These are phyloP conservation scores for Trissolcus basalis DNA, from an alignment of 1,140 invertebrate species.

Conservation along the genomic window DNA sequence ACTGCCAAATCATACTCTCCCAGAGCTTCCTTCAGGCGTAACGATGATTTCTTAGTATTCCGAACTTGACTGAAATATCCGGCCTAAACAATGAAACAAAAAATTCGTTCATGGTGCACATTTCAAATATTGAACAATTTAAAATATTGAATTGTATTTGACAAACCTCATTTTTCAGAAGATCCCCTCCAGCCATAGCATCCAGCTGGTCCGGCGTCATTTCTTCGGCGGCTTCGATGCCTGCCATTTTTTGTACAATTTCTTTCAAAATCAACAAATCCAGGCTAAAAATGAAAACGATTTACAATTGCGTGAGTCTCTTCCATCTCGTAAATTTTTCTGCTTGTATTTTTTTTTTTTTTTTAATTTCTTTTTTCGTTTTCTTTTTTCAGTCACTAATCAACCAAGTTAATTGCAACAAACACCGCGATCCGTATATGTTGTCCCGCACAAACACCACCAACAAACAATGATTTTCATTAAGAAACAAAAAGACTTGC, in stretches of 20 bases:
- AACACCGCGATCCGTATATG: not conserved
- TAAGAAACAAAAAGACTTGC: constrained; percentile 1
- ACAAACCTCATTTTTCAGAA: constrained; percentile 91
- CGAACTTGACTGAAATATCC: constrained; percentile 97
- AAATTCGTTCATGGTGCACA: too few relatives aligned
- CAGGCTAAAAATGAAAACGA: constrained; percentile 80
- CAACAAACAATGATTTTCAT: constrained; percentile 7
- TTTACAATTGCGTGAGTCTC: constrained; percentile 59
- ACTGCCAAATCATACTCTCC: constrained; percentile 94
- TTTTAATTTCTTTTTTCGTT: not conserved
- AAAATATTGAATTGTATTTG: too few relatives aligned
- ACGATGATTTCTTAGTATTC: constrained; percentile 97
- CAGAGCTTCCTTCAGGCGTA: constrained; percentile 96
- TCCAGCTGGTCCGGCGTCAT: constrained; percentile 97
- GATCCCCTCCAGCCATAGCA: constrained; percentile 96
- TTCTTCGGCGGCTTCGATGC: constrained; percentile 97
- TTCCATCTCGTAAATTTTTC: not conserved
- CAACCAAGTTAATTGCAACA: constrained; percentile 7
- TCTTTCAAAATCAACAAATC: constrained; percentile 97
- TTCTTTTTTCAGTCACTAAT: constrained; percentile 21
- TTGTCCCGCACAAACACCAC: constrained; percentile 29
- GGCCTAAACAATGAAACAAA: constrained; percentile 77
- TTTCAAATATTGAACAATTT: too few relatives aligned
- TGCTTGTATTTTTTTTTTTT: constrained; percentile 12
- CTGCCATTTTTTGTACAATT: constrained; percentile 99